Base-by-base conservation (phyloP, 2,113 vertebrate genomes). In the Chaetodon auriga region DNA sequence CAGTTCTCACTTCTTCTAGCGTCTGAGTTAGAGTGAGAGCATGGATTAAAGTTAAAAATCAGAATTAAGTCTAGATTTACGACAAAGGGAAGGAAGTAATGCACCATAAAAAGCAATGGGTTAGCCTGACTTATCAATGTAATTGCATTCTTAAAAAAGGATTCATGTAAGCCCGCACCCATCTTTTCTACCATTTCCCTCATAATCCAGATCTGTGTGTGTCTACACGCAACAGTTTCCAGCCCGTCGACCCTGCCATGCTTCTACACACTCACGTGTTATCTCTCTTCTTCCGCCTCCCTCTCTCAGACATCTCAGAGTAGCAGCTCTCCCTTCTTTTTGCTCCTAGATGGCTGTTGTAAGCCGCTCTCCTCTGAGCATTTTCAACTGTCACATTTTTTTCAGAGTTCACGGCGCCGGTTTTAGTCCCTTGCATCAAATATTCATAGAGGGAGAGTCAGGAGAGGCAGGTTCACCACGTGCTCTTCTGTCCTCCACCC, bases 351-450 rank as follows among this genome's bases (percentile, higher is more conserved):
- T 69, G 70, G 66, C 64, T 95, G 91, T 90, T 0, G 9, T 55
- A 72, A 90, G 84, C 80, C 14, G 46, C 85, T 92, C 70, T 81
- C 96, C 96, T 95, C 88, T 54, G 93, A 94, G 90, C 95, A 94
- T 95, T 96, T 96, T 95, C 95, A 95, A 93, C 96, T 97, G 96
- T 97, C 97, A 97, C 93, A 95, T 95, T 93, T 92, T 30, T 92
- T 93, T 96, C 96, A 96, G 94, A 95, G 95, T 95, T 96, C 95
- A 95, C 90, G 6, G 94, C 90, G 95, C 95, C 95, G 95, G 96
- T 97, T 97, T 98, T 95, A 97, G 97, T 95, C 94, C 90, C 49
- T 91, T 88, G 91, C 94, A 95, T 98, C 94, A 98, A 98, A 98
- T 97, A 98, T 98, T 97, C 96, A 98, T 97, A 90, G 96, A 64